Base-by-base conservation (phyloP, 2,888 invertebrate species). In the Patella ulyssiponensis region DNA sequence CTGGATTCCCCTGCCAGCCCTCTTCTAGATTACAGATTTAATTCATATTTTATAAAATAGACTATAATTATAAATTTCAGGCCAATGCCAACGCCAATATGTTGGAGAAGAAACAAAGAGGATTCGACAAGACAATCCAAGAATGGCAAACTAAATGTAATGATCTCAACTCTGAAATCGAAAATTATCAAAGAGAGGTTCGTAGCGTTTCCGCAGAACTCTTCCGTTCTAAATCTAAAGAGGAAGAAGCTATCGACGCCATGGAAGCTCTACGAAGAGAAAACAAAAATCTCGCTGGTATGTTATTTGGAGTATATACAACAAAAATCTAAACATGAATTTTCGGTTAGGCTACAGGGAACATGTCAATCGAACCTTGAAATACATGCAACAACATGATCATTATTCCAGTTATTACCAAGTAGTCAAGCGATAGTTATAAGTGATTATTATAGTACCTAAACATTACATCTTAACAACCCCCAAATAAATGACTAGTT, bases 111-210 rank as follows among this genome's bases (percentile, higher is more conserved):
- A 98, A 98, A 93, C 98, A 98, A 94, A 98, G 98, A 94, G 97
- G 97, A 86, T 98, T 99, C 94, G 99, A 99, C 94, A 98, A 98
- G 94, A 97, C 98, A 94, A 97, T 99, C 92, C 96, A 97, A 88
- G 99, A 99, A 95, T 99, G 99, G 99, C 98, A 98, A 93, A 96
- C 97, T 94, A 99, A 99, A 94, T 90, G 96, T 91, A 98, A 98
- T 91, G 98, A 98, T 93, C 78, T 87, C 44, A 82, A 85, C 79
- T 27, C 97, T 90, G 98, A 99, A 93, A 95, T 99, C 84, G 99
- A 99, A 91, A 97, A 97, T 90, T 97, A 97, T 93, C 98, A 98
- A 93, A 97, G 98, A 94, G 99, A 99, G 93, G 97, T 97, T 95
- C 96, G 99, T 93, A 98, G 97, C 95, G 97, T 97, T 94, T 97